phyloP scores from a whole-genome alignment of 2,113 vertebrate genomes.

The Antechinus stuartii region DNA sequence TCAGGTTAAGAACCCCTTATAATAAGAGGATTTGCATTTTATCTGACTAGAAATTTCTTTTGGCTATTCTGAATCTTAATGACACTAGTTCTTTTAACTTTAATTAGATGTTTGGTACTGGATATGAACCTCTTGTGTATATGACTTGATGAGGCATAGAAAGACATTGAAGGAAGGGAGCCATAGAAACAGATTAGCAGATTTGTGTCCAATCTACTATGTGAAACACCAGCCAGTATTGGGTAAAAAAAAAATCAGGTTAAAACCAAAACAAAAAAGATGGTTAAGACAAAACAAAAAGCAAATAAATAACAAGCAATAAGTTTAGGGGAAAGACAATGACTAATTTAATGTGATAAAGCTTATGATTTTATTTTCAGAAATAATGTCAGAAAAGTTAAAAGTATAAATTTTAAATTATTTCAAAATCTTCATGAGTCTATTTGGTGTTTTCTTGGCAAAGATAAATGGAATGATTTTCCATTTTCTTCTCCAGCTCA shows the following conservation, averaged over 20 bases:
- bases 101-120: neutral
- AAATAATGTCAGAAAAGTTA: neutral
- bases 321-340: neutral
- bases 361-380: neutral
- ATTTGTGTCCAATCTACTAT: neutral
- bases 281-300: neutral
- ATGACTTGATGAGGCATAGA: constrained; percentile 3
- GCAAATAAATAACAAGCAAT: neutral
- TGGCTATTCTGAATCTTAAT: neutral
- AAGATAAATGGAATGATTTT: neutral
- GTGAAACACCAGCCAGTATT: neutral
- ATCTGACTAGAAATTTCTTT: neutral
- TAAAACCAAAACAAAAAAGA: neutral
- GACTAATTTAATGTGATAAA: neutral
- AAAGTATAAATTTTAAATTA: neutral
- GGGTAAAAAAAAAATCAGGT: neutral
- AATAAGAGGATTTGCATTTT: neutral
- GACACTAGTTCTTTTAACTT: neutral
- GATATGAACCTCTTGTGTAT: neutral
- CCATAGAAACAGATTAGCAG: neutral
- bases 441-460: neutral
- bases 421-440: neutral
- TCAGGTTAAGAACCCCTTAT: neutral
- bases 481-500: neutral
- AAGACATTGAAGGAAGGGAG: neutral